Evolutionary conservation across 2,113 vertebrate species (phyloP), one percentile per base, ranked within the genome.

Genomic region (Phrynosoma platyrhinos): DNA sequence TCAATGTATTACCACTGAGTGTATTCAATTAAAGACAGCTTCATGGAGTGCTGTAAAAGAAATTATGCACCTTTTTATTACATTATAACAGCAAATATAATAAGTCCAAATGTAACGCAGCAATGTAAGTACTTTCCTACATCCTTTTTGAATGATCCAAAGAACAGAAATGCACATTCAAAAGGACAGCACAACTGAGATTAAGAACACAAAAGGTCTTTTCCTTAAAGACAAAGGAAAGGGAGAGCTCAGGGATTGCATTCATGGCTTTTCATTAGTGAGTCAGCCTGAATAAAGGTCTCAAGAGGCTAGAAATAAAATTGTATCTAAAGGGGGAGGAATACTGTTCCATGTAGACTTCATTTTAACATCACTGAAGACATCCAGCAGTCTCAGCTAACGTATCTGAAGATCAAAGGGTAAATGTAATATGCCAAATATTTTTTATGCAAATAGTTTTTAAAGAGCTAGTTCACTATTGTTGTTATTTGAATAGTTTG

Each of bases 1-100:
- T 75, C 23, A 72, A 80, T 75, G 88, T 80, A 84, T 89, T 89
- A 71, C 53, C 0, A 1, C 80, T 82, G 89, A 6, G 68, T 55
- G 36, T 30, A 66, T 69, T 85, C 75, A 5, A 87, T 66, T 82
- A 93, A 92, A 90, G 55, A 30, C 62, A 0, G 0, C 84, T 92
- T 92, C 91, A 86, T 71, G 71, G 36, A 66, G 55, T 10, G 52
- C 91, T 82, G 78, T 88, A 74, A 90, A 92, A 92, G 58, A 25
- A 93, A 84, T 62, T 40, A 90, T 78, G 55, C 21, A 0, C 71
- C 47, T 84, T 88, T 92, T 93, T 87, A 90, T 90, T 93, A 85
- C 89, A 66, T 79, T 64, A 9, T 32, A 66, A 64, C 75, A 88
- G 85, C 2, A 64, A 66, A 18, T 66, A 80, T n/a, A 30, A 25